These are phyloP conservation scores for Sinosuthora webbiana DNA, from an alignment of 2,113 vertebrate species.

Conservation along the genomic window DNA sequence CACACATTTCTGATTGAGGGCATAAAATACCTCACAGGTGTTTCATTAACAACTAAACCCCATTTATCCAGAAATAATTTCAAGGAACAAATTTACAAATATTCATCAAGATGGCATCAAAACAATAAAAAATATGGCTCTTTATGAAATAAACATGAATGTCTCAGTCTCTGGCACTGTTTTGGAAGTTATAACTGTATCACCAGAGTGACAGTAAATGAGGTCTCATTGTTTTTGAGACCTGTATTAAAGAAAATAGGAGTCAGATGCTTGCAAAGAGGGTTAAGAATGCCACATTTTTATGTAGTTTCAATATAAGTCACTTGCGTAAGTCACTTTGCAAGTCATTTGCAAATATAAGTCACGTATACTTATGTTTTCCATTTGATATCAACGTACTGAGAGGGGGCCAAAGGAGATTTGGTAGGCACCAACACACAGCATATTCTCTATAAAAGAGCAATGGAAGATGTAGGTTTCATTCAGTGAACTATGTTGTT, in stretches of 20 bases:
- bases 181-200: background rate
- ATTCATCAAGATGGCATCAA: background rate
- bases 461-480: background rate
- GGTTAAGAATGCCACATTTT: background rate
- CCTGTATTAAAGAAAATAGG: background rate
- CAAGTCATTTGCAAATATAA: background rate
- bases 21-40: background rate
- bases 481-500: background rate
- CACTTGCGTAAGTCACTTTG: background rate
- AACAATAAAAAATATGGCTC: background rate
- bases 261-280: background rate
- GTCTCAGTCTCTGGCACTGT: background rate
- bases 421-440: background rate
- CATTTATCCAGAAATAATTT: background rate
- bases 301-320: background rate
- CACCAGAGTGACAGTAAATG: background rate
- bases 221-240: background rate
- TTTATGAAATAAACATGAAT: background rate
- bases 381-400: background rate
- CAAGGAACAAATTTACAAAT: background rate
- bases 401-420: background rate
- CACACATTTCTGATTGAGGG: background rate
- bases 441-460: background rate
- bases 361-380: background rate
- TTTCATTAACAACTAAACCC: background rate